phyloP scores from a whole-genome alignment of 2,113 vertebrate species.

The Menura novaehollandiae region DNA sequence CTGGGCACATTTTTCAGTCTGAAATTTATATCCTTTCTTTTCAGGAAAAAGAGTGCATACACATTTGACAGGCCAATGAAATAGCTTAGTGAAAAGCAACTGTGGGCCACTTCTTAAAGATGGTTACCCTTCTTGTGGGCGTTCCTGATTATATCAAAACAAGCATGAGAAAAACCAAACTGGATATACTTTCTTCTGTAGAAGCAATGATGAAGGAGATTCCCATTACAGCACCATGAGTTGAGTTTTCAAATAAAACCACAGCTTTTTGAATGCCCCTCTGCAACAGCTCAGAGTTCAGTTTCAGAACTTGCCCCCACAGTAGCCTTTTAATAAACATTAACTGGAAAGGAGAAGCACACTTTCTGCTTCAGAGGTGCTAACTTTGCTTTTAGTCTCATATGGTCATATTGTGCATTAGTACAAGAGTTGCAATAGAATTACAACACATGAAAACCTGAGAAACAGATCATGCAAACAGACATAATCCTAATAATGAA shows the following conservation, averaged over 20 bases:
- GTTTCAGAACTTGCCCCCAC: not conserved
- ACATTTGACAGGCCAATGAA: not conserved
- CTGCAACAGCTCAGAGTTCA: not conserved
- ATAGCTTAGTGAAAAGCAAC: not conserved
- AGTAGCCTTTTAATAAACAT: not conserved
- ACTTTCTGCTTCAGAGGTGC: conserved; percentile 25
- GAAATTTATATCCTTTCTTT: not conserved
- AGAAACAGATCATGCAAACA: conserved; percentile 28
- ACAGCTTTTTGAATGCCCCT: not conserved
- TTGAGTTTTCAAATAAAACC: not conserved
- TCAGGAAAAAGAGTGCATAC: not conserved
- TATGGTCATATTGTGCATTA: not conserved
- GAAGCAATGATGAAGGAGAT: not conserved
- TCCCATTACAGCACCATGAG: not conserved
- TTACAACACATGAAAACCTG: conserved; percentile 30
- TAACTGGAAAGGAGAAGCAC: not conserved
- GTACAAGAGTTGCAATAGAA: not conserved
- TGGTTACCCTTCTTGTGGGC: not conserved
- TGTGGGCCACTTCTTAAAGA: not conserved
- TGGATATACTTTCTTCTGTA: not conserved
- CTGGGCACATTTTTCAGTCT: not conserved
- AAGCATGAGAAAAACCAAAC: not conserved
- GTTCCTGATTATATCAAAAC: not conserved
- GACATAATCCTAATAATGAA: not conserved
- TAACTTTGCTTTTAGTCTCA: not conserved